Conservation (phyloP, 2,113 vertebrate species). For the Neomonachus schauinslandi region DNA sequence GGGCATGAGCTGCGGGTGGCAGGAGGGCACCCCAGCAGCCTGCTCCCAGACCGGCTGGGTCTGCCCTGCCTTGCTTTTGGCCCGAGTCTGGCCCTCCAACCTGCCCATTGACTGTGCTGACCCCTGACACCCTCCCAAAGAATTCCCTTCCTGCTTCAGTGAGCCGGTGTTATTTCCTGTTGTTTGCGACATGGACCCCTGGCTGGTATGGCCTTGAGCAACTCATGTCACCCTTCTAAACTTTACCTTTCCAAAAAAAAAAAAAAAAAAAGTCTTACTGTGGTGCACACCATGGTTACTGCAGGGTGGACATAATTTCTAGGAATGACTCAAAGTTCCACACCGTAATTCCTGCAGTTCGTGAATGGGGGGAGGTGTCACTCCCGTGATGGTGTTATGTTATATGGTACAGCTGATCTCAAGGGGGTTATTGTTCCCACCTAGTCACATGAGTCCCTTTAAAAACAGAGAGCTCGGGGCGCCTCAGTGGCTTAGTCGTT, state of each 20-base stretch:
- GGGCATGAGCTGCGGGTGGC: too few relatives aligned
- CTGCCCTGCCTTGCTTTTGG: not conserved
- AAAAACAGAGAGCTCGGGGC: not conserved
- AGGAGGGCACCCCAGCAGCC: not conserved
- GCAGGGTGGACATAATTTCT: not conserved
- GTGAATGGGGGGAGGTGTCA: accelerated
- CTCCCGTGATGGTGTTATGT: accelerated
- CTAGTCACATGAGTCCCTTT: too few relatives aligned
- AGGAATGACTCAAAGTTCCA: not conserved
- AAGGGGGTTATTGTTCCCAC: too few relatives aligned
- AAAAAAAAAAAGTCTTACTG: not conserved
- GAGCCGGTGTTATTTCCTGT: not conserved
- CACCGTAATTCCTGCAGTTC: not conserved
- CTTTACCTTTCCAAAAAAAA: not conserved
- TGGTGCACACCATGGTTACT: not conserved
- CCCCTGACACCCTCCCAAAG: not conserved
- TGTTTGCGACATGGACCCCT: not conserved
- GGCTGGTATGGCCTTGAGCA: not conserved
- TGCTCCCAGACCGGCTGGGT: not conserved
- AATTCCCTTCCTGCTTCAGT: not conserved
- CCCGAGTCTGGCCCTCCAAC: not conserved
- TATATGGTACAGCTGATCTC: not conserved
- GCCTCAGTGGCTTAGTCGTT: not conserved
- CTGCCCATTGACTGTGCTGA: too few relatives aligned
- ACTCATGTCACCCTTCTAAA: not conserved